phyloP scores from a whole-genome alignment of 23 tunicate genomes.

The Trididemnum clinides region DNA sequence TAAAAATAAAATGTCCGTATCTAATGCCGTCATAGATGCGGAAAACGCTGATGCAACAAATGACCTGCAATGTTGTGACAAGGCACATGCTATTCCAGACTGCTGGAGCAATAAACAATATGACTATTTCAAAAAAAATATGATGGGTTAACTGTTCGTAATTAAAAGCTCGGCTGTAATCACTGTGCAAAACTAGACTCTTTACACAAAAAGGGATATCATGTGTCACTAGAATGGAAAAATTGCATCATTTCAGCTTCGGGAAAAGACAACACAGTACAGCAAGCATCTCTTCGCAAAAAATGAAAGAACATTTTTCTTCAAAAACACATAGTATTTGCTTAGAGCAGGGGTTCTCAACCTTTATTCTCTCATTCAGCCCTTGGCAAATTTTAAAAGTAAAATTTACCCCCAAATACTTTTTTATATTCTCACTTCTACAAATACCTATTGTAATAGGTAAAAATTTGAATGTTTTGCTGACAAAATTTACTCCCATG shows the following conservation, averaged over 20 bases:
- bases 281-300: slow-evolving; percentile 33
- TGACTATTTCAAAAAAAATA: slow-evolving; percentile 33
- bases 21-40: too few relatives aligned
- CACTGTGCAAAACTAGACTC: slow-evolving; percentile 42
- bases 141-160: slow-evolving; percentile 39
- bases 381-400: too few relatives aligned
- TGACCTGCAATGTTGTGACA: too few relatives aligned
- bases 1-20: too few relatives aligned
- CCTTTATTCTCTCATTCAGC: too few relatives aligned
- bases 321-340: slow-evolving; percentile 15
- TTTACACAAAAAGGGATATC: slow-evolving; percentile 1
- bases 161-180: slow-evolving; percentile 42
- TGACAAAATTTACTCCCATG: too few relatives aligned
- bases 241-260: slow-evolving; percentile 34
- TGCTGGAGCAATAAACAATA: slow-evolving; percentile 54
- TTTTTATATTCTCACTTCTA: too few relatives aligned
- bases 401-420: too few relatives aligned
- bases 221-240: slow-evolving; percentile 40
- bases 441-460: too few relatives aligned
- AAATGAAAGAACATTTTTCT: slow-evolving; percentile 35
- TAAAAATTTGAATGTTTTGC: too few relatives aligned
- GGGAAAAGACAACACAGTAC: not conserved
- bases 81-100: slow-evolving; percentile 24
- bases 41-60: too few relatives aligned
- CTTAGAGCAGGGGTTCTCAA: slow-evolving; percentile 3